phyloP scores from a whole-genome alignment of 2,888 invertebrate genomes.

The Aporophyla lueneburgensis region DNA sequence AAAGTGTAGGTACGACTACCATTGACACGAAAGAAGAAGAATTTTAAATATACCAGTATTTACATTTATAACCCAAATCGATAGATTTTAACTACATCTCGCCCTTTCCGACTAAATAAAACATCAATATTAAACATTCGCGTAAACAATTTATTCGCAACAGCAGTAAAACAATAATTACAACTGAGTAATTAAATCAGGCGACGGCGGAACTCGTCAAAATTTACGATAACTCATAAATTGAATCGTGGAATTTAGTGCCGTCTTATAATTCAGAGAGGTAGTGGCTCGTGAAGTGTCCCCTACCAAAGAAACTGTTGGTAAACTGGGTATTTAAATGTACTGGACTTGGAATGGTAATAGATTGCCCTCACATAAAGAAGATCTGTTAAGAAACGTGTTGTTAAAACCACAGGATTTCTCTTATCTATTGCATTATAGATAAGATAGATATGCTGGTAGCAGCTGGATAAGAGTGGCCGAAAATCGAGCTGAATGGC shows the following conservation, averaged over 20 bases:
- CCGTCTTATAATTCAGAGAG: slow-evolving; percentile 76
- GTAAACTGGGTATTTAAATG: not conserved
- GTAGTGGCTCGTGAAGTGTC: slow-evolving; percentile 58
- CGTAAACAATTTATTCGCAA: slow-evolving; percentile 61
- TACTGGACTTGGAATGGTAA: not conserved
- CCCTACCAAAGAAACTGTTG: slow-evolving; percentile 60
- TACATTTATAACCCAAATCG: not conserved
- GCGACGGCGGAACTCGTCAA: slow-evolving; percentile 75
- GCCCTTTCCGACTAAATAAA: not conserved
- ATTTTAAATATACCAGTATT: not conserved
- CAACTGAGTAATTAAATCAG: slow-evolving; percentile 76
- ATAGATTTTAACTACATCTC: not conserved
- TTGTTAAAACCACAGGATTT: too few relatives aligned
- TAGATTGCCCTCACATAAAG: too few relatives aligned
- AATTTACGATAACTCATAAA: slow-evolving; percentile 83
- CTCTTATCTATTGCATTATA: too few relatives aligned
- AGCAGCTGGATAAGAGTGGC: too few relatives aligned
- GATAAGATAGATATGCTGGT: too few relatives aligned
- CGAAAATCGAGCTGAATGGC: too few relatives aligned
- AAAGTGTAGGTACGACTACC: too few relatives aligned
- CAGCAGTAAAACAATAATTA: slow-evolving; percentile 78
- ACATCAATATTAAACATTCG: slow-evolving; percentile 25
- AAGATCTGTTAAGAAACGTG: too few relatives aligned
- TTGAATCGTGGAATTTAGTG: slow-evolving; percentile 74
- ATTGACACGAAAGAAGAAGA: too few relatives aligned